phyloP scores from a whole-genome alignment of 2,113 vertebrate species.

The Phalacrocorax pelagicus region DNA sequence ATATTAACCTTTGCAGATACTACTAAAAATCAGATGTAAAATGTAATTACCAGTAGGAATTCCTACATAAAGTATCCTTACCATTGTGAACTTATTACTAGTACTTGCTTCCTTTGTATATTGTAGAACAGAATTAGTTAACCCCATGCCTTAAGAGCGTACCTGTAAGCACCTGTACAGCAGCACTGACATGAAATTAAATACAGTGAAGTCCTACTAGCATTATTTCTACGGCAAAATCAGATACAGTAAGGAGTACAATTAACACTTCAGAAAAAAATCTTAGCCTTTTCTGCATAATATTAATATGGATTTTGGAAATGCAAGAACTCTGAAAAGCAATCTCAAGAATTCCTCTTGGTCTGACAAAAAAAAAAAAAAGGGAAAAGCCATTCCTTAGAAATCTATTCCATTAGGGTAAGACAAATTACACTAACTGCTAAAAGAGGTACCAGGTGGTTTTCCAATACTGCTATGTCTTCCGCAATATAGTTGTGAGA shows the following conservation, averaged over 20 bases:
- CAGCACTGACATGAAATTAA: background rate
- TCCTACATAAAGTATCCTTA: background rate
- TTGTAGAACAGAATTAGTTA: background rate
- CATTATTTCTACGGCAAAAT: background rate
- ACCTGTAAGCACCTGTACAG: background rate
- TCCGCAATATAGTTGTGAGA: background rate
- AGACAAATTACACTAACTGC: background rate
- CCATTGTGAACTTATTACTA: background rate
- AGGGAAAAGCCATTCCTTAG: background rate
- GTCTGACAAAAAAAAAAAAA: background rate
- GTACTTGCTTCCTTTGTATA: background rate
- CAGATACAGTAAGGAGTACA: background rate
- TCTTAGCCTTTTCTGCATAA: background rate
- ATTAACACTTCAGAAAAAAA: background rate
- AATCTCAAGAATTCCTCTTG: background rate
- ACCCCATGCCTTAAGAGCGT: background rate
- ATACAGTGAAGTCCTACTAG: background rate
- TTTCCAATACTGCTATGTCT: background rate
- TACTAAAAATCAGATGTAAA: background rate
- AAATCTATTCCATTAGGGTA: background rate
- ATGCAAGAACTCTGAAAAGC: background rate
- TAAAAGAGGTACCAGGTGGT: background rate
- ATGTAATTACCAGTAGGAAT: background rate
- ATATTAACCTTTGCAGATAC: background rate
- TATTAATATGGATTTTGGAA: background rate